These are phyloP conservation scores for Nemotelus pantherinus DNA, from an alignment of 2,888 invertebrate genomes.

Conservation along the genomic window DNA sequence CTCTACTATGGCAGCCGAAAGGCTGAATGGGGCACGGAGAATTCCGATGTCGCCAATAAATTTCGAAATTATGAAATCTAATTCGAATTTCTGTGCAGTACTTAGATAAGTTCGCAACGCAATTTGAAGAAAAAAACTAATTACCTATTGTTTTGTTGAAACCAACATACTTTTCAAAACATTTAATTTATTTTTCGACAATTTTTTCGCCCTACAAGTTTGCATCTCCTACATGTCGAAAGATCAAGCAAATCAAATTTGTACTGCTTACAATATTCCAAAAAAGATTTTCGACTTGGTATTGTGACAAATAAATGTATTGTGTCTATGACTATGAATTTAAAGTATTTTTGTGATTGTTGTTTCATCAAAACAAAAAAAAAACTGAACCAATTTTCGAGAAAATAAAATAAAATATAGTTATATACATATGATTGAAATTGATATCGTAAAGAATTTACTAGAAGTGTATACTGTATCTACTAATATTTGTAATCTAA, in stretches of 20 bases:
- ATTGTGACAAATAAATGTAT: no score
- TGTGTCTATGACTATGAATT: slow-evolving; percentile 27
- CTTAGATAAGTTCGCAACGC: not conserved
- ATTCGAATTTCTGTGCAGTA: slow-evolving; percentile 57
- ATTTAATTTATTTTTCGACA: no score
- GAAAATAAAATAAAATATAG: slow-evolving; percentile 24
- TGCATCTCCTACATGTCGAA: no score
- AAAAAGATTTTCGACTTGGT: no score
- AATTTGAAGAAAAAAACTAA: slow-evolving; percentile 35
- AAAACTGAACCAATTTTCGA: slow-evolving; percentile 57
- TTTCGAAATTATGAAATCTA: slow-evolving; percentile 94
- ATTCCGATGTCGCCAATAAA: slow-evolving; percentile 84
- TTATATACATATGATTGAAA: not conserved
- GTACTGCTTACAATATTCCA: no score
- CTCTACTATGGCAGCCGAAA: slow-evolving; percentile 71
- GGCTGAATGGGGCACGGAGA: slow-evolving; percentile 76
- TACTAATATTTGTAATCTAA: not conserved
- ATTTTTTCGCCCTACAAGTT: no score
- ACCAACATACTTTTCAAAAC: no score
- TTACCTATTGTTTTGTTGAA: not conserved
- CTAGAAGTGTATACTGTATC: slow-evolving; percentile 45
- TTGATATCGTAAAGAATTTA: slow-evolving; percentile 28
- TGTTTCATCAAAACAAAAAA: slow-evolving; percentile 46
- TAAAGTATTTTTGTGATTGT: slow-evolving; percentile 53
- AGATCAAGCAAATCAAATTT: no score